These are phyloP conservation scores for Myiozetetes cayanensis DNA, from an alignment of 2,113 vertebrate species.

Conservation along the genomic window DNA sequence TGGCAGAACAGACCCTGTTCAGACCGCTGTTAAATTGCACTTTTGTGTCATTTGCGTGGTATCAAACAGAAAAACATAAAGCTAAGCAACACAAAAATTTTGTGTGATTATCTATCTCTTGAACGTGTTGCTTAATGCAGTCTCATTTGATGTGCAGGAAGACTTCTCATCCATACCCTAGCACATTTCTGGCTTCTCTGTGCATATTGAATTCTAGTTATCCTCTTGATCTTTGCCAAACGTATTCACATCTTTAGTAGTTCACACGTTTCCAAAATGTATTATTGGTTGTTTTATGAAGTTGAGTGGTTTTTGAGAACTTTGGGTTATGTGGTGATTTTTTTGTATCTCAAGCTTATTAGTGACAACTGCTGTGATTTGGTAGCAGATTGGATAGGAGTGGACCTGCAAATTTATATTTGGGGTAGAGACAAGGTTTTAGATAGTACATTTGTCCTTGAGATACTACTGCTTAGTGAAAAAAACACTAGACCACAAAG, in stretches of 20 bases:
- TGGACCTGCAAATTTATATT: slow-evolving; percentile 16
- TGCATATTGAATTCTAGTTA: slow-evolving; percentile 59
- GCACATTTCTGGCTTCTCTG: slow-evolving; percentile 57
- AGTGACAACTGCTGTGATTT: slow-evolving; percentile 30
- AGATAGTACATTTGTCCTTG: neutral
- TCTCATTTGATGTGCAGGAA: slow-evolving; percentile 38
- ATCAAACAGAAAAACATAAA: slow-evolving; percentile 41
- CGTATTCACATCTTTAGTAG: slow-evolving; percentile 51
- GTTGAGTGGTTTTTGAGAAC: slow-evolving; percentile 20
- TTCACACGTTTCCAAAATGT: slow-evolving; percentile 56
- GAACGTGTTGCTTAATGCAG: slow-evolving; percentile 49
- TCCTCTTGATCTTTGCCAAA: slow-evolving; percentile 68
- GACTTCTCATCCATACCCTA: slow-evolving; percentile 51
- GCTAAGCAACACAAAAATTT: slow-evolving; percentile 35
- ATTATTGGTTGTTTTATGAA: slow-evolving; percentile 36
- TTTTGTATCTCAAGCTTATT: slow-evolving; percentile 33
- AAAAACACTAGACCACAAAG: neutral
- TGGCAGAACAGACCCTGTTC: neutral
- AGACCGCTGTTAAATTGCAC: slow-evolving; percentile 32
- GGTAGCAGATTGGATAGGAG: slow-evolving; percentile 23
- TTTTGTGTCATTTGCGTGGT: slow-evolving; percentile 19
- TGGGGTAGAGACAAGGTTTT: slow-evolving; percentile 10
- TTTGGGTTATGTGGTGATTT: neutral
- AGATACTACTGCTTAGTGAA: neutral
- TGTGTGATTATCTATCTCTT: slow-evolving; percentile 30